Evolutionary conservation across 2,888 invertebrate genomes (phyloP).

Genomic region (Caenorhabditis sp.): DNA sequence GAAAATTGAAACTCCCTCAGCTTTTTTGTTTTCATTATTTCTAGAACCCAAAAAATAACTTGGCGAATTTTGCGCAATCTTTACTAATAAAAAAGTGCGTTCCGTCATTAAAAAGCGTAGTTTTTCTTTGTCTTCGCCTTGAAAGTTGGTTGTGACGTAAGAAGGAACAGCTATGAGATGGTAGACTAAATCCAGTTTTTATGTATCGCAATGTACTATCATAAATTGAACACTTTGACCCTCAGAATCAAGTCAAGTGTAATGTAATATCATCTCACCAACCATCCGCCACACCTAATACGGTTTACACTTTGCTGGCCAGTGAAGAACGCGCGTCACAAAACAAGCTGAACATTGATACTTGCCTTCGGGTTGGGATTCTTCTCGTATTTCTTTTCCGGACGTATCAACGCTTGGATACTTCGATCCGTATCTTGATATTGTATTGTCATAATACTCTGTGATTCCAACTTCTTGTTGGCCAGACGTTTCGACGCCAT

Average conservation of each 20-base stretch:
- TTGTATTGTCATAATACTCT: slow-evolving; percentile 53
- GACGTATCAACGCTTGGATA: slow-evolving; percentile 59
- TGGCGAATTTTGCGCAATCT: slow-evolving; percentile 15
- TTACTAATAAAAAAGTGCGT: slow-evolving; percentile 11
- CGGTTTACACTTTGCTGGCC: slow-evolving; percentile 18
- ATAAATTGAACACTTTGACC: slow-evolving; percentile 47
- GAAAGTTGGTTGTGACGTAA: slow-evolving; percentile 37
- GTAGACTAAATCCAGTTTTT: slow-evolving; percentile 35
- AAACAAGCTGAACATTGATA: background rate
- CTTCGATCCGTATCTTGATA: slow-evolving; percentile 61
- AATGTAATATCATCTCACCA: slow-evolving; percentile 22
- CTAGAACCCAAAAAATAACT: too few relatives aligned
- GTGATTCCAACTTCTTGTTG: slow-evolving; percentile 16
- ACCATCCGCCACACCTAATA: background rate
- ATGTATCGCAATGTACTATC: slow-evolving; percentile 6
- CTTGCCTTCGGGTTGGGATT: slow-evolving; percentile 60
- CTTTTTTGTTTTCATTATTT: background rate
- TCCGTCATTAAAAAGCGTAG: slow-evolving; percentile 6
- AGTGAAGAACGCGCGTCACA: slow-evolving; percentile 5
- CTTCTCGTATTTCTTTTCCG: slow-evolving; percentile 64
- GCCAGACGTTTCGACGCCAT: slow-evolving; percentile 44
- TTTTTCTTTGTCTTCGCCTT: slow-evolving; percentile 36
- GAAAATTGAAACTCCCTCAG: slow-evolving; percentile 4
- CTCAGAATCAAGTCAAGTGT: slow-evolving; percentile 30
- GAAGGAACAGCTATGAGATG: too few relatives aligned